These are phyloP conservation scores for Synanceia verrucosa DNA, from an alignment of 2,797 vertebrate genomes.

Conservation along the genomic window DNA sequence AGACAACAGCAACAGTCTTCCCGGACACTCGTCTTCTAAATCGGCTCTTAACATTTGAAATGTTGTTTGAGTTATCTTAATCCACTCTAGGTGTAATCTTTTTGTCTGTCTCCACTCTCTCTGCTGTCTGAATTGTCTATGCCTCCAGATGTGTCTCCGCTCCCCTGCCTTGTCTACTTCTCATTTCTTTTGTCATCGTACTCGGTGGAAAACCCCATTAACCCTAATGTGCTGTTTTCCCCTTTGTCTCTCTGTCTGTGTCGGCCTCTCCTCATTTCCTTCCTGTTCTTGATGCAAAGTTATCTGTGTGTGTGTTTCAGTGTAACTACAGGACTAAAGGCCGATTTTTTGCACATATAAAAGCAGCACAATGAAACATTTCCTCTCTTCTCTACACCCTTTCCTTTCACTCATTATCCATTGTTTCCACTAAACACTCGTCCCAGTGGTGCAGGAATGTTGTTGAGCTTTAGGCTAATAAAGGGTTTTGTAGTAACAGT, in stretches of 20 bases:
- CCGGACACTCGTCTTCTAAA: not conserved
- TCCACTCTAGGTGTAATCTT: not conserved
- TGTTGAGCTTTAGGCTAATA: constrained; percentile 1
- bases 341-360: constrained; percentile 7
- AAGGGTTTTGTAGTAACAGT: not conserved
- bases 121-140: constrained; percentile 20
- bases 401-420: constrained; percentile 45
- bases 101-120: constrained; percentile 18
- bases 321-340: constrained; percentile 1
- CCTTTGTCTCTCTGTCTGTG: constrained; percentile 27
- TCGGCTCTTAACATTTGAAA: not conserved
- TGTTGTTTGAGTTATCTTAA: not conserved
- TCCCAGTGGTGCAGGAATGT: not conserved
- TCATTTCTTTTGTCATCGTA: constrained; percentile 57
- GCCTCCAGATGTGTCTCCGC: constrained; percentile 44
- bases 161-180: constrained; percentile 38
- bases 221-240: constrained; percentile 49
- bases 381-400: constrained; percentile 53
- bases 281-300: constrained; percentile 50
- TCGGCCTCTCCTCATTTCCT: constrained; percentile 51
- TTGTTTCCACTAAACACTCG: constrained; percentile 61
- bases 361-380: constrained; percentile 49
- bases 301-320: constrained; percentile 37
- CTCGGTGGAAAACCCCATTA: constrained; percentile 68
- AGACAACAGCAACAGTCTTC: not conserved